phyloP scores from a whole-genome alignment of 2,888 invertebrate genomes.

The Ormyrus pomaceus region DNA sequence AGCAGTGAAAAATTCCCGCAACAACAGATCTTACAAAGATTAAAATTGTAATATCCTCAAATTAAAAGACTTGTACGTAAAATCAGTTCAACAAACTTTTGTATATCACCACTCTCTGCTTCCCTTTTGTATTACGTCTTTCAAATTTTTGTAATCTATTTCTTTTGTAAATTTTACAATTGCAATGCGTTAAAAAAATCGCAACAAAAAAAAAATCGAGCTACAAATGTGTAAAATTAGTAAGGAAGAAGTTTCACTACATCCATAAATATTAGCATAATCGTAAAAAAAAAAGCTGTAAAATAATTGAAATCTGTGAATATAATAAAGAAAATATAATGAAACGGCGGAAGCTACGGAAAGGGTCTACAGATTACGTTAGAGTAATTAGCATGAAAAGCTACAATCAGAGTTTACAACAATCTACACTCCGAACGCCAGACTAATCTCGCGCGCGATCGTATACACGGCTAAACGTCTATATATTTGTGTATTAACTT shows the following conservation, averaged over 20 bases:
- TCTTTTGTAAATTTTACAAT: slow-evolving; percentile 4
- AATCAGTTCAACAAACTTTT: neutral
- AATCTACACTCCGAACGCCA: slow-evolving; percentile 26
- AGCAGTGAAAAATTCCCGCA: neutral
- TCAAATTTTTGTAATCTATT: neutral
- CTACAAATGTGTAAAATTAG: slow-evolving; percentile 32
- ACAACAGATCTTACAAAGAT: neutral
- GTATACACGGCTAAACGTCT: slow-evolving; percentile 32
- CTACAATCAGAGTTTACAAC: slow-evolving; percentile 51
- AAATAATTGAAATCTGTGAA: slow-evolving; percentile 36
- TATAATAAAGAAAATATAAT: slow-evolving; percentile 20
- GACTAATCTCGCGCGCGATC: slow-evolving; percentile 38
- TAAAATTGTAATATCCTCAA: slow-evolving; percentile 2
- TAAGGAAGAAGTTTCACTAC: neutral
- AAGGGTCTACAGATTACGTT: slow-evolving; percentile 25
- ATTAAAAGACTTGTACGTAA: slow-evolving; percentile 18
- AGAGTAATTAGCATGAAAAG: slow-evolving; percentile 31
- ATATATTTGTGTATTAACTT: slow-evolving; percentile 44
- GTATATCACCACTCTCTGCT: neutral
- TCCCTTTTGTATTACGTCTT: slow-evolving; percentile 5
- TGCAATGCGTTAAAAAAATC: neutral
- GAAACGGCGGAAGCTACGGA: neutral
- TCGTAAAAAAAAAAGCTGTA: neutral
- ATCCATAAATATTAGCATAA: too few relatives aligned
- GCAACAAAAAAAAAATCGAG: neutral